Base-by-base conservation (phyloP, 2,113 vertebrate genomes). In the Numida meleagris region DNA sequence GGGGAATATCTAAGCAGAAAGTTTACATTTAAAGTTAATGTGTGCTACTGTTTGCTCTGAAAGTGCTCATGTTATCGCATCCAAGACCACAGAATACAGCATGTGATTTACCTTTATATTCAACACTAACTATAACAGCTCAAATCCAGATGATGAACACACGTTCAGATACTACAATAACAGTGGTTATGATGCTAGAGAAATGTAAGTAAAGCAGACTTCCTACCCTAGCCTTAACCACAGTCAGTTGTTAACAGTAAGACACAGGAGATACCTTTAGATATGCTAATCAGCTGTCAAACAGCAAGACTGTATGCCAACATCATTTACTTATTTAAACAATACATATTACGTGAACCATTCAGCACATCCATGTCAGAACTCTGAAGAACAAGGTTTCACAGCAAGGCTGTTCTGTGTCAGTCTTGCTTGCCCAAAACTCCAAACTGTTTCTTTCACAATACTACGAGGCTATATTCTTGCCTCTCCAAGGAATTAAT, bases 11-110 rank as follows among this genome's bases (percentile, higher is more conserved):
- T 50, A 80, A 50, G 58, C 6, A 18, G 78, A 45, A 62, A 78
- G 43, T 90, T 93, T 58, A 70, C 53, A 40, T 85, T 86, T 76
- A 48, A 62, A 88, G 29, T 50, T 40, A 73, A 14, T 9, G 42
- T 9, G 38, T 53, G 66, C 40, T 71, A 34, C 36, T 0, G 8
- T 90, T 86, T 78, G 77, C 38, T 75, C 27, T 73, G 74, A 14
- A 89, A 85, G 45, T 63, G 63, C 66, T 84, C 58, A 27, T 46
- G 9, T 84, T 55, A 45, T 57, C 83, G 43, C 68, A 55, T 67
- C 59, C 43, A 31, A 58, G 61, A 87, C 74, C 74, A 68, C 20
- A 66, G 82, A 72, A 62, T 31, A 58, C 36, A 53, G 16, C 24
- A 14, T 5, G 34, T n/a, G 71, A 80, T 55, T 63, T 68, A 58